These are phyloP conservation scores for Amphiduros pacificus DNA, from an alignment of 2,888 invertebrate species.

Conservation along the genomic window DNA sequence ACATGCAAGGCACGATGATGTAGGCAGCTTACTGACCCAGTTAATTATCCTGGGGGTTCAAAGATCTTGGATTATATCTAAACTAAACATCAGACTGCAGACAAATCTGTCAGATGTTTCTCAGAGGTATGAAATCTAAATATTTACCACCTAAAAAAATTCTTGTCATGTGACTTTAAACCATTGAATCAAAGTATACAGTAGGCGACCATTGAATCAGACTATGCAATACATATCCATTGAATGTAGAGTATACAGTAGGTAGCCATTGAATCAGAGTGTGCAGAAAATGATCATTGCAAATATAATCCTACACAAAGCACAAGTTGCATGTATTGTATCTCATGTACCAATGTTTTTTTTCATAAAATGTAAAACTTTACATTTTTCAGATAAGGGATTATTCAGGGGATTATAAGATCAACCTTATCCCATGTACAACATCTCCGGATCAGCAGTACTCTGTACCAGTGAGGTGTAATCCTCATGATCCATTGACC, in stretches of 20 bases:
- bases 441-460: constrained; percentile 43
- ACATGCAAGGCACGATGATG: too few relatives aligned
- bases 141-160: too few relatives aligned
- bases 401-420: constrained; percentile 54
- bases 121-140: too few relatives aligned
- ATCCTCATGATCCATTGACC: constrained; percentile 47
- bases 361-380: background rate
- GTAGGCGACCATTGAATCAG: too few relatives aligned
- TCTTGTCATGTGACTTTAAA: too few relatives aligned
- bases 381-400: constrained; percentile 48
- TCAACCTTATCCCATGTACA: constrained; percentile 55
- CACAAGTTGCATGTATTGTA: background rate
- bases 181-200: too few relatives aligned
- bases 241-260: background rate
- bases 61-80: too few relatives aligned
- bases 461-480: constrained; percentile 44
- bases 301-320: background rate
- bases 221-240: too few relatives aligned
- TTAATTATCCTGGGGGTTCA: too few relatives aligned
- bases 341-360: background rate
- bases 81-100: too few relatives aligned
- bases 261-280: background rate
- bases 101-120: too few relatives aligned
- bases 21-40: too few relatives aligned
- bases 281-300: background rate